These are phyloP conservation scores for Scaptomyza hsui DNA, from an alignment of 1,140 invertebrate species.

Conservation along the genomic window DNA sequence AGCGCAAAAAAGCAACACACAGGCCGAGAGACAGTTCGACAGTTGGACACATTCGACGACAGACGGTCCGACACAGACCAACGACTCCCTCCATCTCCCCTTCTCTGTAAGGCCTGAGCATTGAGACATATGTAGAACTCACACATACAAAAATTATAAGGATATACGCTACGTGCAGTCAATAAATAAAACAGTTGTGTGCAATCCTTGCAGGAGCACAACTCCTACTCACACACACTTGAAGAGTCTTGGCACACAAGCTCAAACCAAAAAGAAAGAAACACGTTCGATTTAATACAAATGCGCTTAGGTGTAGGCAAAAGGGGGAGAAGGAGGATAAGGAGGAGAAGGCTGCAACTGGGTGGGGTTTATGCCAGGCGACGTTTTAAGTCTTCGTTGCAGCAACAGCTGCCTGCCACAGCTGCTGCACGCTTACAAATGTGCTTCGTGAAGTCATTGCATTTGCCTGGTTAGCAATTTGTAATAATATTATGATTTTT, in stretches of 20 bases:
- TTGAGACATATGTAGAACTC: slow-evolving; percentile 60
- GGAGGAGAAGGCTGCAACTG: slow-evolving; percentile 2
- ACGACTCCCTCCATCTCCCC: neutral
- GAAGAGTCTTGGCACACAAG: slow-evolving; percentile 32
- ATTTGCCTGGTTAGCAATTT: slow-evolving; percentile 57
- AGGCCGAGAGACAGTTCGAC: slow-evolving; percentile 39
- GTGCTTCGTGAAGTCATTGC: slow-evolving; percentile 62
- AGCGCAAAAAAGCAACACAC: slow-evolving; percentile 65
- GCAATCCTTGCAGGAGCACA: slow-evolving; percentile 41
- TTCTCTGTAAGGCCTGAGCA: slow-evolving; percentile 26
- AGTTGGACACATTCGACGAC: slow-evolving; percentile 30
- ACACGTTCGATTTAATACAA: slow-evolving; percentile 80
- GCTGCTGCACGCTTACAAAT: slow-evolving; percentile 66
- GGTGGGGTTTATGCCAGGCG: slow-evolving; percentile 67
- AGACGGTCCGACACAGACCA: slow-evolving; percentile 32
- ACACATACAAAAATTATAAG: slow-evolving; percentile 77
- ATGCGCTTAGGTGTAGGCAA: slow-evolving; percentile 55
- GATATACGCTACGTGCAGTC: slow-evolving; percentile 77
- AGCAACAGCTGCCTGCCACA: slow-evolving; percentile 67
- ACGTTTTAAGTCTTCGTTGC: slow-evolving; percentile 71
- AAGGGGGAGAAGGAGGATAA: neutral
- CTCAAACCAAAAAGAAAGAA: slow-evolving; percentile 26
- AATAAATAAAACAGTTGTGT: slow-evolving; percentile 78
- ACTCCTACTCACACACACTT: slow-evolving; percentile 13
- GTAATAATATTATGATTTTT: slow-evolving; percentile 37